These are phyloP conservation scores for Sialia sialis DNA, from an alignment of 2,113 vertebrate genomes.

Conservation along the genomic window DNA sequence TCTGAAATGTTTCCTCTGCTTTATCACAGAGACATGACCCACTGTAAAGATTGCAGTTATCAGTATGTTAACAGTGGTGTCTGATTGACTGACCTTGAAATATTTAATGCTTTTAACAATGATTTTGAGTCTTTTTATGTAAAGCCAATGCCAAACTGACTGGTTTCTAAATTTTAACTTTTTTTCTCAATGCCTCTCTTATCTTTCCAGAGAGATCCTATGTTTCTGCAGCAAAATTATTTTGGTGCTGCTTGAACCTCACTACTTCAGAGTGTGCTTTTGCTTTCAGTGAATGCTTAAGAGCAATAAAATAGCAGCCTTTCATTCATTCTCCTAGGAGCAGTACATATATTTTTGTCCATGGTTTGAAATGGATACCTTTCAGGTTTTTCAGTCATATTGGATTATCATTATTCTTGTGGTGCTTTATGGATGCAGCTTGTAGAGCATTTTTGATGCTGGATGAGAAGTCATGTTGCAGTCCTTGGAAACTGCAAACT, in stretches of 20 bases:
- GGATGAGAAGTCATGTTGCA: neutral
- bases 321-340: neutral
- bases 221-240: neutral
- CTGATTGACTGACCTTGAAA: neutral
- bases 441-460: neutral
- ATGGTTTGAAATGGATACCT: neutral
- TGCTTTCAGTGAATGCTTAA: neutral
- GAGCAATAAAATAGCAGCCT: neutral
- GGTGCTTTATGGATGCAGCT: neutral
- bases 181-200: neutral
- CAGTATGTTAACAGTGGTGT: neutral
- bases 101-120: rapidly evolving
- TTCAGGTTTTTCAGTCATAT: neutral
- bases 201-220: neutral
- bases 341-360: neutral
- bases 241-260: neutral
- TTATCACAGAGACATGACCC: neutral
- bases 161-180: neutral
- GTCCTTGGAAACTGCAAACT: neutral
- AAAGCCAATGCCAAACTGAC: neutral
- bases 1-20: neutral
- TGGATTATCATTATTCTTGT: rapidly evolving
- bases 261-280: neutral
- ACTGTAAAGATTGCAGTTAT: neutral
- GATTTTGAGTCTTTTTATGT: neutral